phyloP scores from a whole-genome alignment of 2,797 vertebrate species.

The Alcedo atthis region DNA sequence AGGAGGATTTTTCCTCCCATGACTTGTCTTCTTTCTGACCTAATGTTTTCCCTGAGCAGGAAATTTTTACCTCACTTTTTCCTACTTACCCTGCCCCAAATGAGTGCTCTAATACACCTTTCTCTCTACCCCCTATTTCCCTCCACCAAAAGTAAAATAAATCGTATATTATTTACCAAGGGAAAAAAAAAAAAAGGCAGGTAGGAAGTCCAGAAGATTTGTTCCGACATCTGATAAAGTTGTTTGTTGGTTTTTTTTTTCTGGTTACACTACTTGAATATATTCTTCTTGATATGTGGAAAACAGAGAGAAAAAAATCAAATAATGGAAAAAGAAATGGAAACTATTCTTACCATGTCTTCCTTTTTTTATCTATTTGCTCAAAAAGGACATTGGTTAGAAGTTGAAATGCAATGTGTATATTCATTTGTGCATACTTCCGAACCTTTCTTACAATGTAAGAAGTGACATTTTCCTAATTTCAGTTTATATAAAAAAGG shows the following conservation, averaged over 20 bases:
- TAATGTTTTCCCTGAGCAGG: background rate
- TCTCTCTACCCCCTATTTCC: too few species aligned
- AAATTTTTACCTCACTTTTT: background rate
- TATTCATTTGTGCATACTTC: background rate
- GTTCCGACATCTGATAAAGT: background rate
- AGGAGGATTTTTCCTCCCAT: background rate
- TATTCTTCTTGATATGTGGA: background rate
- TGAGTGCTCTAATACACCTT: background rate
- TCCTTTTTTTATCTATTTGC: conserved; percentile 11
- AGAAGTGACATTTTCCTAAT: conserved; percentile 58
- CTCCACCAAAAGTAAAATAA: background rate
- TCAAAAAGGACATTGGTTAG: conserved; percentile 29
- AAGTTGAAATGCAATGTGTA: background rate
- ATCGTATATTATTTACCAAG: background rate
- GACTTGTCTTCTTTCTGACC: background rate
- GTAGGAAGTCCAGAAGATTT: background rate
- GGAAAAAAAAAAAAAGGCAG: background rate
- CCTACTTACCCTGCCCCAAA: background rate
- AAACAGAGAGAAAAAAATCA: background rate
- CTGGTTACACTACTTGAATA: background rate
- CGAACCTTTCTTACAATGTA: background rate
- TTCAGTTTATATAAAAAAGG: conserved; percentile 42
- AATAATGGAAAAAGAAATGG: conserved; percentile 8
- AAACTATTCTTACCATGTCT: conserved; percentile 36
- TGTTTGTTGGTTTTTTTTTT: background rate